phyloP scores from a whole-genome alignment of 2,797 vertebrate genomes.

The Cetoscarus ocellatus region DNA sequence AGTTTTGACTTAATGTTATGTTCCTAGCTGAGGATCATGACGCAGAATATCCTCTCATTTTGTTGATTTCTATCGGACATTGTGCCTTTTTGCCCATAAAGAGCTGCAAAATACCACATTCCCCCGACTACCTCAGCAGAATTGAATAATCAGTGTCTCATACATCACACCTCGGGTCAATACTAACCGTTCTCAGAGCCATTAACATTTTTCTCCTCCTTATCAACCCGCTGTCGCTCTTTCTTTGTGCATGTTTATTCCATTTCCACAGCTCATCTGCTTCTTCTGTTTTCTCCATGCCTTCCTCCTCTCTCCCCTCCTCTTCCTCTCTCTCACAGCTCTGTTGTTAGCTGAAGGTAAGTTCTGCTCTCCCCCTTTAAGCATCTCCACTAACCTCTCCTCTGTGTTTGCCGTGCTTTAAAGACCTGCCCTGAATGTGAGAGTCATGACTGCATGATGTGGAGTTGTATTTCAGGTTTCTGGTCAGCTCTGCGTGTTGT shows the following conservation, averaged over 20 bases:
- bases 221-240: constrained; percentile 22
- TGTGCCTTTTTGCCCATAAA: constrained; percentile 20
- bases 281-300: constrained; percentile 45
- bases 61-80: constrained; percentile 30
- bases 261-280: constrained; percentile 42
- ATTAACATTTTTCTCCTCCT: constrained; percentile 56
- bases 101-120: constrained; percentile 19
- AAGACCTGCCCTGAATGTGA: background rate
- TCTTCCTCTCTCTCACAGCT: constrained; percentile 78
- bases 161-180: constrained; percentile 47
- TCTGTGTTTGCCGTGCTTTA: constrained; percentile 10
- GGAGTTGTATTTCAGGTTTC: background rate
- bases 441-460: constrained; percentile 5
- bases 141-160: constrained; percentile 25
- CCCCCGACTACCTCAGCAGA: constrained; percentile 17
- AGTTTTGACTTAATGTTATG: constrained; percentile 22
- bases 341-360: constrained; percentile 93
- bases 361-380: constrained; percentile 57
- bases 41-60: constrained; percentile 17
- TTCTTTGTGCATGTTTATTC: constrained; percentile 32
- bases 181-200: constrained; percentile 31
- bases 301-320: background rate
- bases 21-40: constrained; percentile 6
- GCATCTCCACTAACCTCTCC: constrained; percentile 42
- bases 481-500: no score